Base-by-base conservation (phyloP, 2,888 invertebrate genomes). In the Melinaea marsaeus region DNA sequence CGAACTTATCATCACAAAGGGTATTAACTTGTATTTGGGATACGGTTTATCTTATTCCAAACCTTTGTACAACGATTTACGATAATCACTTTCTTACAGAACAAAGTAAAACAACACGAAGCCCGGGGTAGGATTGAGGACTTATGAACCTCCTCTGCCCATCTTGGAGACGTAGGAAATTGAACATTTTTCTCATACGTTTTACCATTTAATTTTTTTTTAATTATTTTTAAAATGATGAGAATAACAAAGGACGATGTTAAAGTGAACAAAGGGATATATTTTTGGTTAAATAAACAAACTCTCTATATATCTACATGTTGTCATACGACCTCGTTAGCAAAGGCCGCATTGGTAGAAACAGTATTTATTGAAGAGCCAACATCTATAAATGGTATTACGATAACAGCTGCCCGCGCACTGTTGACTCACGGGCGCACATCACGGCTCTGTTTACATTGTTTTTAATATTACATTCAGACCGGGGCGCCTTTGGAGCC, bases 341-440 rank as follows among this genome's bases (percentile, higher is more conserved):
- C 57, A 62, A 68, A 70, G 69, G 70, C 61, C 69, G 55, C 63
- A 60, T 61, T 55, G 56, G 68, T 66, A 61, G 62, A 67, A 61
- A 69, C 46, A 57, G 58, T 47, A 64, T 62, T 58, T 61, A 60
- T 62, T 65, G 60, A 72, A 69, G 69, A 69, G 61, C 66, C 71
- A 66, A 73, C 69, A 63, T 64, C 83, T 83, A 79, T 80, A 85
- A 76, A 82, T 79, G 85, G 85, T 65, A 67, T 76, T 81, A 70
- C 75, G 73, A 75, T 79, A 80, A 79, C 76, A 75, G 74, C 74
- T 78, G 75, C 73, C 74, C 74, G 68, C 71, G 70, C 69, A 71
- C 67, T 71, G 65, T 72, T 86, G 85, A 86, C 77, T 85, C 85
- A 84, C 74, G 68, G 42, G 69, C 69, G 61, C 35, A 69, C 71